phyloP scores from a whole-genome alignment of 1,140 invertebrate genomes.

The Lepidurus arcticus region DNA sequence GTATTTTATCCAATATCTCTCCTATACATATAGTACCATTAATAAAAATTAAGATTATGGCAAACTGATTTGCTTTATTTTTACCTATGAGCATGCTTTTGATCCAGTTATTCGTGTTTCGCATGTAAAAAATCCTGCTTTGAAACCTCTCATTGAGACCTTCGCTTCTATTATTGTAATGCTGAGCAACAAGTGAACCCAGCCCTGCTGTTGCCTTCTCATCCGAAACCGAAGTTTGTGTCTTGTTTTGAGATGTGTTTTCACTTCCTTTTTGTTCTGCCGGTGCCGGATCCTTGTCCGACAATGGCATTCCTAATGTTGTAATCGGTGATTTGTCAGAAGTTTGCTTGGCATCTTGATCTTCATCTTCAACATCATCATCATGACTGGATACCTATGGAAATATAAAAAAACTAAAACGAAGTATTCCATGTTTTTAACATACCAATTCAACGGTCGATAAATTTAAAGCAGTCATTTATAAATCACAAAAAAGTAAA shows the following conservation, averaged over 20 bases:
- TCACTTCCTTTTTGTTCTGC: background rate
- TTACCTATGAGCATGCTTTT: conserved; percentile 86
- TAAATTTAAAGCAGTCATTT: no score
- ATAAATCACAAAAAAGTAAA: no score
- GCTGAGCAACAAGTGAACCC: conserved; percentile 61
- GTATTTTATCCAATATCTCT: conserved; percentile 50
- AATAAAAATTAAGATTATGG: background rate
- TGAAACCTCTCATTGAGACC: conserved; percentile 69
- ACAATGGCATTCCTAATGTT: background rate
- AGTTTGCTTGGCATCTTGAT: background rate
- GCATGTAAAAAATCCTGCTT: conserved; percentile 84
- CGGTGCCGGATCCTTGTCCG: background rate
- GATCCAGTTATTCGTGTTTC: conserved; percentile 99
- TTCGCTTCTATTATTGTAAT: conserved; percentile 80
- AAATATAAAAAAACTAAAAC: background rate
- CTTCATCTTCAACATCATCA: background rate
- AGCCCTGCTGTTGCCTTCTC: conserved; percentile 36
- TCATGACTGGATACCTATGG: background rate
- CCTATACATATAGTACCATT: conserved; percentile 37
- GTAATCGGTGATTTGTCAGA: background rate
- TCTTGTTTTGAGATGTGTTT: background rate
- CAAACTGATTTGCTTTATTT: background rate
- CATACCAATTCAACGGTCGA: no score
- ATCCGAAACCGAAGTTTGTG: background rate
- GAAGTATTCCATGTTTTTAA: background rate